Base-by-base conservation (phyloP, 1,140 invertebrate genomes). In the Drosophila kepulauana region DNA sequence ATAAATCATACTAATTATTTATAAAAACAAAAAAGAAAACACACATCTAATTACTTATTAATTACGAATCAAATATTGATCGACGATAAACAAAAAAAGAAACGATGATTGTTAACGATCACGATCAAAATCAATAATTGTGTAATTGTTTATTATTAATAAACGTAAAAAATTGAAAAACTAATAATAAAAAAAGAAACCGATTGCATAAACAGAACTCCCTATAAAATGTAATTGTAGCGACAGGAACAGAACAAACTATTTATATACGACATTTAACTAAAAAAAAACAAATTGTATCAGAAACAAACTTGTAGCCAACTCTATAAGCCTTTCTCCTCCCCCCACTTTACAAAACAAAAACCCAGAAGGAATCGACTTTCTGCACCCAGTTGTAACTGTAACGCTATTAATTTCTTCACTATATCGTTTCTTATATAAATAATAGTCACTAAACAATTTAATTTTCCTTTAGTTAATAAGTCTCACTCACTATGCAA, bases 1-100 rank as follows among this genome's bases (percentile, higher is more conserved):
- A 77, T 58, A 58, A 66, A 49, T 49, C 41, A 38, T 30, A 65
- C 54, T 72, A 77, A 77, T 74, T 69, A 79, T 77, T 73, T 78
- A 80, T 79, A 79, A 68, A 71, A 43, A 56, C 8, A 63, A 58
- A 51, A 59, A 77, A 63, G n/a, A 69, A 5, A 33, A 38, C 8
- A 65, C 46, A 88, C 88, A 62, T 20, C 73, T 78, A 87, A 88
- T 84, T 87, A 82, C 68, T 69, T 81, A 77, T 81, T 81, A 80
- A 67, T 70, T 58, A n/a, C 54, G 64, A 16, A 46, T 15, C 45
- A 20, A 43, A 45, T 45, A 54, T 30, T 15, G 5, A 15, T 57
- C 20, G 20, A 25, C 3, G 8, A 49, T 10, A n/a, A 43, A n/a
- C n/a, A 2, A n/a, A 43, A 43, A n/a, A 43, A 41, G 38, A n/a